These are phyloP conservation scores for Symphodus melops DNA, from an alignment of 2,113 vertebrate genomes.

Conservation along the genomic window DNA sequence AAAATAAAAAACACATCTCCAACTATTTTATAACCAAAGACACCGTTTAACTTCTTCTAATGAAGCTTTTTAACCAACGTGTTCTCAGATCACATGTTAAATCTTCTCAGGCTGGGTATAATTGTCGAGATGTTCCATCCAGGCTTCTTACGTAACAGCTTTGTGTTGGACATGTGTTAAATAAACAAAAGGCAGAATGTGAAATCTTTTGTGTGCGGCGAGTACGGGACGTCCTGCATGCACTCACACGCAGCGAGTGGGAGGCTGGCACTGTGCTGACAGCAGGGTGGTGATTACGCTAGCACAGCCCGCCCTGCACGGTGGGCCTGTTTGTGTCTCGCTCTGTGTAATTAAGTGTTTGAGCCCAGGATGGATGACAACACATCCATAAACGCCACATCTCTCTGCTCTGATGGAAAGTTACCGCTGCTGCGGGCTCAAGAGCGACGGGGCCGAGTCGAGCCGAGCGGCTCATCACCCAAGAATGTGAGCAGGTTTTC, in stretches of 20 bases:
- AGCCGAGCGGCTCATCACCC: conserved; percentile 56
- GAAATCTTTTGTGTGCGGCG: not conserved
- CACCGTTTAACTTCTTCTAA: too few relatives aligned
- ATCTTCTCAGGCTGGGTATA: too few relatives aligned
- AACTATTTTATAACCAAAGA: too few relatives aligned
- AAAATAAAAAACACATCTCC: not conserved
- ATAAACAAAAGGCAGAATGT: not conserved
- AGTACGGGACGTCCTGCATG: conserved; percentile 2
- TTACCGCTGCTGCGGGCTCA: conserved; percentile 39
- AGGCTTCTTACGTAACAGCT: not conserved
- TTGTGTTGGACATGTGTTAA: not conserved
- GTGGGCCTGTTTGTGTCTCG: conserved; percentile 4
- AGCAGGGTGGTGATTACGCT: conserved; percentile 23
- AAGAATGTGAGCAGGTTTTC: conserved; percentile 78
- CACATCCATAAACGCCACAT: conserved; percentile 20
- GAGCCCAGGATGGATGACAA: conserved; percentile 9
- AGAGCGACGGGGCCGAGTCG: conserved; percentile 37
- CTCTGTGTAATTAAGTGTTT: conserved; percentile 37
- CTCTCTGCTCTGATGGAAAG: conserved; percentile 57
- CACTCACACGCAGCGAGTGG: conserved; percentile 6
- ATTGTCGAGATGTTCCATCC: not conserved
- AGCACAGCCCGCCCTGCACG: not conserved
- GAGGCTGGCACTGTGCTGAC: not conserved
- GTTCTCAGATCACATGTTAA: not conserved
- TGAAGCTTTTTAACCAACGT: too few relatives aligned